Evolutionary conservation across 2,888 invertebrate species (phyloP).

Genomic region (Cephus spinipes): DNA sequence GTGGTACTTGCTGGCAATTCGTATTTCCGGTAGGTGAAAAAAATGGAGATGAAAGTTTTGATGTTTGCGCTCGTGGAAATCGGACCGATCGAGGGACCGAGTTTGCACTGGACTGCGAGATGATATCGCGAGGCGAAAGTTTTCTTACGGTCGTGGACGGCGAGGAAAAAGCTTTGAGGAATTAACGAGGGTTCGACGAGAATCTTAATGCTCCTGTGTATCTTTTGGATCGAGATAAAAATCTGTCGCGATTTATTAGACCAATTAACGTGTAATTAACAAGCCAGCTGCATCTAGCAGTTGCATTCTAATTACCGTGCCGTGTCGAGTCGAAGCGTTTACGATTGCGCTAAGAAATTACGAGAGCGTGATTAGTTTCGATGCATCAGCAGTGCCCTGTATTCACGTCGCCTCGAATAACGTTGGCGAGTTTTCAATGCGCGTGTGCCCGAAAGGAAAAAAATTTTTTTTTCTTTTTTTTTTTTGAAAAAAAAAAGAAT

Average conservation of each 20-base stretch:
- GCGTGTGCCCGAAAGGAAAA: too few species aligned
- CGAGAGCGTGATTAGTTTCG: constrained; percentile 18
- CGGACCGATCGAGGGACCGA: constrained; percentile 19
- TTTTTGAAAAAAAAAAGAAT: too few species aligned
- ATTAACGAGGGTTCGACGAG: background rate
- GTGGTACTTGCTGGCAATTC: too few species aligned
- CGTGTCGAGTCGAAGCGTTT: constrained; percentile 12
- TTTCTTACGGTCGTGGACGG: constrained; percentile 1
- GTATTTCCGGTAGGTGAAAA: too few species aligned
- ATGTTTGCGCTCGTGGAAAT: constrained; percentile 31
- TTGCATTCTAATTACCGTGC: constrained; percentile 18
- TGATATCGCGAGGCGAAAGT: too few species aligned
- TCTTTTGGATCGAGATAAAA: constrained; percentile 4
- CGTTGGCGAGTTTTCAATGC: too few species aligned
- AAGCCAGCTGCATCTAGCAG: constrained; percentile 11
- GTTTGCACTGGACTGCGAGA: background rate
- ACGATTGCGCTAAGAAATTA: constrained; percentile 19
- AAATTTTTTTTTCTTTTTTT: fast-evolving
- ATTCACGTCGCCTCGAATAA: too few species aligned
- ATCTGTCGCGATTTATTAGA: constrained; percentile 16
- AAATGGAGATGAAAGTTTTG: constrained; percentile 46
- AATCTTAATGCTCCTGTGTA: background rate
- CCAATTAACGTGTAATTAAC: constrained; percentile 23
- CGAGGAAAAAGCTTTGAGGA: constrained; percentile 36
- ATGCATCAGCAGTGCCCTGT: too few species aligned